Evolutionary conservation across 2,888 invertebrate genomes (phyloP).

Genomic region (Limnephilus auricula): DNA sequence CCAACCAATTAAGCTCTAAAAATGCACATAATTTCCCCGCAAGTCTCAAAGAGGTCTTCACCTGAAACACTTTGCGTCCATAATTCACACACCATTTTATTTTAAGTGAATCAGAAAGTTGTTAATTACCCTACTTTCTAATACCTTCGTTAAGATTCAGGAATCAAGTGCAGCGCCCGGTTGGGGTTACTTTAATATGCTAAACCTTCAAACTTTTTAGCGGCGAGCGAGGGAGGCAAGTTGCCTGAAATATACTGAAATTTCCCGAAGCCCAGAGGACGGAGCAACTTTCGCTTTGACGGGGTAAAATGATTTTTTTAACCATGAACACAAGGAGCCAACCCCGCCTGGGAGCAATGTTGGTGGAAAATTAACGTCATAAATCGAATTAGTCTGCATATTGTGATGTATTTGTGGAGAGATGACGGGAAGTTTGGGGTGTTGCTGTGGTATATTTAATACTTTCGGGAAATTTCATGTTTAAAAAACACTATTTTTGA

Average conservation of each 20-base stretch:
- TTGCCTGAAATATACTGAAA: not conserved
- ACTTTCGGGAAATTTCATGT: too few species aligned
- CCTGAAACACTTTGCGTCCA: constrained; percentile 55
- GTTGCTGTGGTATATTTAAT: not conserved
- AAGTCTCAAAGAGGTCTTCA: not conserved
- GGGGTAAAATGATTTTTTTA: constrained; percentile 58
- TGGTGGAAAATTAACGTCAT: constrained; percentile 56
- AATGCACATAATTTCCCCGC: not conserved
- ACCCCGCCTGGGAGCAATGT: constrained; percentile 52
- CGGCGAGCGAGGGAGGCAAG: constrained; percentile 10
- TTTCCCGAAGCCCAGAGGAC: constrained; percentile 36
- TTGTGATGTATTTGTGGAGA: not conserved
- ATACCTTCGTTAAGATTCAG: constrained; percentile 38
- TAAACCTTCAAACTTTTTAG: constrained; percentile 61
- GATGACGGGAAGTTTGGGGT: not conserved
- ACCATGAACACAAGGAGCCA: constrained; percentile 55
- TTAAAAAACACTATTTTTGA: too few species aligned
- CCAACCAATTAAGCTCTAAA: not conserved
- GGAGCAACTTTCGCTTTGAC: constrained; percentile 54
- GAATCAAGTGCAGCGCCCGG: constrained; percentile 40
- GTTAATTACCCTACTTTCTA: constrained; percentile 60
- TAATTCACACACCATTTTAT: constrained; percentile 49
- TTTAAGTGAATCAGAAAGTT: constrained; percentile 63
- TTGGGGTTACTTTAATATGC: constrained; percentile 57
- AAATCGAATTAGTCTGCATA: constrained; percentile 51